Conservation (phyloP, 2,888 invertebrate genomes). For the Zhuqinia jingwanae region DNA sequence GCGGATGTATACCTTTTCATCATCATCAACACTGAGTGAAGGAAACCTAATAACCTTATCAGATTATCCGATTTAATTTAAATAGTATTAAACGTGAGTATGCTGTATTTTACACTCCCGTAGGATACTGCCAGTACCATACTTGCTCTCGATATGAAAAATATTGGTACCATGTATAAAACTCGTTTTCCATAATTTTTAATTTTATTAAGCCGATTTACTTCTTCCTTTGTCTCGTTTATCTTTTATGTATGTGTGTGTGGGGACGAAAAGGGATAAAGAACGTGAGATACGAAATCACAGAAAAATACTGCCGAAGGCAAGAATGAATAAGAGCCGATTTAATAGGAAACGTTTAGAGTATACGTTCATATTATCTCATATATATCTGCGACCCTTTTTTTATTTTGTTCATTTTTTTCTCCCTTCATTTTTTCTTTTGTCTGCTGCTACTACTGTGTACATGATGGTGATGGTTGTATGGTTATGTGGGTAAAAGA, state of each 20-base stretch:
- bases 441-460: constrained; percentile 9
- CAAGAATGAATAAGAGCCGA: constrained; percentile 41
- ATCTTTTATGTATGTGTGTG: constrained; percentile 26
- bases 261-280: not conserved
- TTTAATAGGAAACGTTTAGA: constrained; percentile 52
- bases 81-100: too few relatives aligned
- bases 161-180: not conserved
- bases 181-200: constrained; percentile 31
- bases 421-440: too few relatives aligned
- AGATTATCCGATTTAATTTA: too few relatives aligned
- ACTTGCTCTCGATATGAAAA: too few relatives aligned
- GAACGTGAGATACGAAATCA: constrained; percentile 27
- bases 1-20: too few relatives aligned
- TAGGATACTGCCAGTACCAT: too few relatives aligned
- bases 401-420: constrained; percentile 19
- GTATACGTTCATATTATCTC: constrained; percentile 38
- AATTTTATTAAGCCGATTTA: constrained; percentile 50
- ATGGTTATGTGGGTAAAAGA: constrained; percentile 49
- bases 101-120: too few relatives aligned
- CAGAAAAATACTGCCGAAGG: constrained; percentile 37
- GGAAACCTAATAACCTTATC: too few relatives aligned
- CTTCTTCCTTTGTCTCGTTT: constrained; percentile 26
- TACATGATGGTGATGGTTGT: not conserved
- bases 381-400: constrained; percentile 18
- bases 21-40: too few relatives aligned